Percentiles rank a stretch among this genome's conserved stretches.
Evolutionary conservation across 2,113 vertebrate species (phyloP).

Genomic region (Dermatemys mawii): DNA sequence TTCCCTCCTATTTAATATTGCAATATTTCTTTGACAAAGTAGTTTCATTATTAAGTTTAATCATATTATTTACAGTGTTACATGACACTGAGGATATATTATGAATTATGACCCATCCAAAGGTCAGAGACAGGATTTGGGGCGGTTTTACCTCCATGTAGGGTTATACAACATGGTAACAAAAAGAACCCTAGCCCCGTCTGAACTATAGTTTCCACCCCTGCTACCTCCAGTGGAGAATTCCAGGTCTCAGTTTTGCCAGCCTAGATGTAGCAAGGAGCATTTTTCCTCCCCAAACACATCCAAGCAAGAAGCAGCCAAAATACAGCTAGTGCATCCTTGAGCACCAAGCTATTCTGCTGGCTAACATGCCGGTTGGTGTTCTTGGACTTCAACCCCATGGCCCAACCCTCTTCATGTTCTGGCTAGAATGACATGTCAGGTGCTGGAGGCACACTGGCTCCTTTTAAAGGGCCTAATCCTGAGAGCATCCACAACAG

Average conservation of each 20-base stretch:
- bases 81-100: background rate
- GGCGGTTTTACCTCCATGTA: background rate
- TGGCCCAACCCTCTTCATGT: background rate
- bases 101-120: background rate
- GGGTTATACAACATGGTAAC: background rate
- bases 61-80: background rate
- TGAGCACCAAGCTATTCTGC: background rate
- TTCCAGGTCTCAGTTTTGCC: background rate
- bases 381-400: background rate
- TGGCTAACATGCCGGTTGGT: rapidly evolving
- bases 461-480: background rate
- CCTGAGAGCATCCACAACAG: background rate
- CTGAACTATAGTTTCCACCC: background rate
- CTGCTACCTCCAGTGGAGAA: background rate
- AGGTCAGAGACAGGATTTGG: background rate
- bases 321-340: background rate
- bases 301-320: background rate
- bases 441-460: rapidly evolving
- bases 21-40: background rate
- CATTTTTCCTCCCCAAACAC: background rate
- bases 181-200: background rate
- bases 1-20: background rate
- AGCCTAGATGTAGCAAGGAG: background rate
- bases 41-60: background rate
- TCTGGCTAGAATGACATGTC: rapidly evolving